Evolutionary conservation across 2,888 invertebrate genomes (phyloP), one percentile per base, ranked within the genome.

Genomic region (Acleris holmiana): DNA sequence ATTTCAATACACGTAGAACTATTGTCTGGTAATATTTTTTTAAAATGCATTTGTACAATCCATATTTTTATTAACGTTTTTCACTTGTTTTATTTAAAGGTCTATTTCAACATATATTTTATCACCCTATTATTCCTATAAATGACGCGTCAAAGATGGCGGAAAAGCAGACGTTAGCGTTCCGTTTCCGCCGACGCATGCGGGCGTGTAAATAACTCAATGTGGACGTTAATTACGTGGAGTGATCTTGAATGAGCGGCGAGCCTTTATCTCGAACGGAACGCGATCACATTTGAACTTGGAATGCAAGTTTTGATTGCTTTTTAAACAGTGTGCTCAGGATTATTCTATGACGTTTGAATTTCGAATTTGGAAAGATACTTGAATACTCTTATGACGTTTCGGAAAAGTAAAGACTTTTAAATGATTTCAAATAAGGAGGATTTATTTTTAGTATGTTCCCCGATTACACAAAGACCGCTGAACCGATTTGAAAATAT

Each of bases 171-270:
- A 74, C 72, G 74, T 69, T 72, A 73, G 71, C 79, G 78, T 81
- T 82, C 81, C 82, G 82, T 81, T 82, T 80, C 83, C 83, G 78
- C 70, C 78, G 80, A 82, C 85, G 82, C 78, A 91, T 91, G 89
- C 89, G 90, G 89, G 89, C 77, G 83, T 79, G 88, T 90, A 90
- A 90, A 90, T 89, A 91, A 88, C 89, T 87, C 88, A 83, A 83
- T 85, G 85, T 81, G 81, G 76, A 79, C 87, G 82, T 88, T 88
- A 89, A 89, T 89, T 89, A 88, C 81, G 83, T 84, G 77, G 83
- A 88, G 87, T 86, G 88, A 89, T 89, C 85, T 88, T 82, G 85
- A 86, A 82, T 82, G 80, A 78, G 35, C 35, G 35, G 79, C 76
- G 72, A 71, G 78, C 70, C 67, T 73, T 70, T 69, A 67, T 57